Percentiles rank a stretch among this genome's conserved stretches.
phyloP scores from a whole-genome alignment of 2,113 vertebrate genomes.

The Connochaetes taurinus region DNA sequence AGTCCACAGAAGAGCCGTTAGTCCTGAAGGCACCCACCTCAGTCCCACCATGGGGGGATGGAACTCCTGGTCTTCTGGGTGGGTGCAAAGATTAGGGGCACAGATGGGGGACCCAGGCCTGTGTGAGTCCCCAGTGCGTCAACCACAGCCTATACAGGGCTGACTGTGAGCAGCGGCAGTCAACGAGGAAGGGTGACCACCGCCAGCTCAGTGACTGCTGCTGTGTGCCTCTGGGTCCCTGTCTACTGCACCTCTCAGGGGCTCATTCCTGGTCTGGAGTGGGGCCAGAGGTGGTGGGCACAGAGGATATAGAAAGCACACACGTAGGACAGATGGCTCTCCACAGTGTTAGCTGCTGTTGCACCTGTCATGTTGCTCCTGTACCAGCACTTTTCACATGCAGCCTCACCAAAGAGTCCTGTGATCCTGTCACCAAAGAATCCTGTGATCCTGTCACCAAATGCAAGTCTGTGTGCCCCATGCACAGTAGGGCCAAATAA shows the following conservation, averaged over 20 bases:
- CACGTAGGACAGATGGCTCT: background rate
- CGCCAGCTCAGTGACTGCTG: accelerated
- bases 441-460: background rate
- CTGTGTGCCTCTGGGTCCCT: background rate
- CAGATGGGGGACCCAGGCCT: background rate
- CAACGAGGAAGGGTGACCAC: background rate
- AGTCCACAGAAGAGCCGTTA: background rate
- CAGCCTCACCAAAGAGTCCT: background rate
- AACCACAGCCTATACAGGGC: accelerated
- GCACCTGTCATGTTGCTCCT: background rate
- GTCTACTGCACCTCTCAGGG: background rate
- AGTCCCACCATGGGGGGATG: background rate
- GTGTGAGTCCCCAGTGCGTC: accelerated
- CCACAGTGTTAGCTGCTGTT: accelerated
- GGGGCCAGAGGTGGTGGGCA: background rate
- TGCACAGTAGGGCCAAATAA: background rate
- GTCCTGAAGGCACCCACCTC: background rate
- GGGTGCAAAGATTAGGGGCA: background rate
- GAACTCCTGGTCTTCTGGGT: background rate
- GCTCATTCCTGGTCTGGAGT: no score
- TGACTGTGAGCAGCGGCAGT: accelerated
- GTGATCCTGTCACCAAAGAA: background rate
- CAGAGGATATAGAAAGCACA: background rate
- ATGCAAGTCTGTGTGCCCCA: background rate
- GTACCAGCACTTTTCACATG: accelerated